Conservation (phyloP, 2,113 vertebrate species). For the Zosterops hypoxanthus region DNA sequence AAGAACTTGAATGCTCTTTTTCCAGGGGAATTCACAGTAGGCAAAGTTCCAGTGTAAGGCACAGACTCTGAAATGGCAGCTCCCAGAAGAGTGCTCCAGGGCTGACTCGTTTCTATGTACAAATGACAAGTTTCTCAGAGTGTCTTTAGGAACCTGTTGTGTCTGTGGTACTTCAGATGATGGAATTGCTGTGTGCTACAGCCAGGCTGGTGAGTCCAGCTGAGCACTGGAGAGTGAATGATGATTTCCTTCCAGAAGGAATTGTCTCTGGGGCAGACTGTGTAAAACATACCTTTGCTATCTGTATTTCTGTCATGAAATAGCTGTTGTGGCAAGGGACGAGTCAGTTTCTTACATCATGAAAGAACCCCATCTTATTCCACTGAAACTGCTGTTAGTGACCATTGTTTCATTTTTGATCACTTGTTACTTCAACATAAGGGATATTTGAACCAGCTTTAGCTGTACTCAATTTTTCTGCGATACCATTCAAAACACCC, state of each 20-base stretch:
- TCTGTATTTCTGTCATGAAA: not conserved
- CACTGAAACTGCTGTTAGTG: not conserved
- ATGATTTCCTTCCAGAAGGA: not conserved
- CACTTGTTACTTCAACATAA: not conserved
- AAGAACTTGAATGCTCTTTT: not conserved
- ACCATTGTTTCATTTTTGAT: not conserved
- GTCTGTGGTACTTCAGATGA: not conserved
- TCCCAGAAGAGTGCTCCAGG: not conserved
- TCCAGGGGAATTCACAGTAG: not conserved
- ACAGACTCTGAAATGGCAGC: conserved; percentile 3
- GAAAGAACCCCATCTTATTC: not conserved
- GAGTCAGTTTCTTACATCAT: not conserved
- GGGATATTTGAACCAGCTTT: not conserved
- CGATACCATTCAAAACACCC: not conserved
- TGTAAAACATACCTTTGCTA: not conserved
- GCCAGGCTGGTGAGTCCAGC: not conserved
- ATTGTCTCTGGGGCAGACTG: not conserved
- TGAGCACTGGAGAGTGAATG: not conserved
- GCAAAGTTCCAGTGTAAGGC: not conserved
- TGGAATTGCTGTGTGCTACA: not conserved
- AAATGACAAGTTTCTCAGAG: not conserved
- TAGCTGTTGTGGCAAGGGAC: not conserved
- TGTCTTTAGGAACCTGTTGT: not conserved
- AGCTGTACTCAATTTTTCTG: not conserved
- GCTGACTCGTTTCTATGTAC: not conserved